Base-by-base conservation (phyloP, 2,888 invertebrate genomes). In the Osmoderma eremita region DNA sequence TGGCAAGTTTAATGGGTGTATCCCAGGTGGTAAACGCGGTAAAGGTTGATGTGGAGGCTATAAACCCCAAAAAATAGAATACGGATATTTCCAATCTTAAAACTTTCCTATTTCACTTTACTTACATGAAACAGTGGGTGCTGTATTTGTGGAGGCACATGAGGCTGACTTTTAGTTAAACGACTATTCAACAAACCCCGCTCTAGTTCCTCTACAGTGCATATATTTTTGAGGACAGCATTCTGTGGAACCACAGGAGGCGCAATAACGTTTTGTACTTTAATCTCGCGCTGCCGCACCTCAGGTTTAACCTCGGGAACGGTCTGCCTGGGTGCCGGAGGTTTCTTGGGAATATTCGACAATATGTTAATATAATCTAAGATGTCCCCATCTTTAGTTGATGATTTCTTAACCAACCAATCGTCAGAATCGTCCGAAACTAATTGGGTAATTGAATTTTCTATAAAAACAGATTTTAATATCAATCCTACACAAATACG, bases 171-270 rank as follows among this genome's bases (percentile, higher is more conserved):
- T 45, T 45, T 61, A 12, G 42, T 24, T 4, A 61, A 12, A 4
- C 45, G 22, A 45, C 30, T 67, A 30, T 54, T 65, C 64, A 90
- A 85, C 63, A 91, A 81, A 73, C 88, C 89, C 45, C 90, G 84
- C 77, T 92, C 91, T 75, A 92, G 73, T 78, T 92, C 91, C 76
- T 91, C 91, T 6, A 91, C 89, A 0, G 91, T 91, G 78, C 89
- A 88, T 45, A 89, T 88, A 82, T 89, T 90, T 78, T 88, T 88
- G 63, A 82, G 80, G 50, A 72, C 67, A 38, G 56, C 63, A 30
- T 53, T 53, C 36, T 50, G 13, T 13, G 53, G 30, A 15, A 36
- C 15, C 2, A 49, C 38, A 15, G 65, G 39, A 48, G 20, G 6
- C 5, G 24, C 17, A 42, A 36, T 15, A 15, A 36, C 8, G 17